phyloP scores from a whole-genome alignment of 2,797 vertebrate species.

The Ibycter americanus region DNA sequence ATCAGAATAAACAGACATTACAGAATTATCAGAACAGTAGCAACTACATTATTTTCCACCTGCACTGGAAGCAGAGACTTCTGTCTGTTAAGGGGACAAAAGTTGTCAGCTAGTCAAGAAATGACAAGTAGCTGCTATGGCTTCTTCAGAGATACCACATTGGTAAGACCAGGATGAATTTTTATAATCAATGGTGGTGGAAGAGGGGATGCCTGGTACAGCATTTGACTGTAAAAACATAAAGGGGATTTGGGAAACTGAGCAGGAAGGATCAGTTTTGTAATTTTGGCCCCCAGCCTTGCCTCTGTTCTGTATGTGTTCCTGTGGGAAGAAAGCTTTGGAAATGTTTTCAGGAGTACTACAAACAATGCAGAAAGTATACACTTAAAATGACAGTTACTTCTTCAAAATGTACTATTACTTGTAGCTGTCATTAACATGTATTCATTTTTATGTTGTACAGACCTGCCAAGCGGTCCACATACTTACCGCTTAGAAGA shows the following conservation, averaged over 20 bases:
- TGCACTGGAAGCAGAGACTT: background rate
- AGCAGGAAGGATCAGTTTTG: background rate
- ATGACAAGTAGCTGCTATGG: background rate
- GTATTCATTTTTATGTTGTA: background rate
- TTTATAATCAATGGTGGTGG: background rate
- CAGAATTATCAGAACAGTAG: background rate
- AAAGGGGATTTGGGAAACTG: background rate
- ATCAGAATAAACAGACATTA: background rate
- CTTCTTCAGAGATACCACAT: background rate
- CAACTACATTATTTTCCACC: background rate
- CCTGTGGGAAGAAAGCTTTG: background rate
- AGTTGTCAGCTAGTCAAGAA: background rate
- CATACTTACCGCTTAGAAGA: constrained; percentile 84
- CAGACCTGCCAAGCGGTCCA: constrained; percentile 83
- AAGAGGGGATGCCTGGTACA: background rate
- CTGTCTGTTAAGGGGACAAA: background rate
- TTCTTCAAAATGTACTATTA: background rate
- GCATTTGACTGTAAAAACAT: background rate
- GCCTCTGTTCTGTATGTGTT: background rate
- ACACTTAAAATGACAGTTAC: background rate
- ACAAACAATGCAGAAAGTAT: background rate
- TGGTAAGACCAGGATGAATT: background rate
- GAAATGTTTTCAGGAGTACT: background rate
- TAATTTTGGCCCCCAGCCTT: background rate
- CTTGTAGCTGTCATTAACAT: background rate